Evolutionary conservation across 1,140 invertebrate genomes (phyloP).

Genomic region (Rhagoletis pomonella): DNA sequence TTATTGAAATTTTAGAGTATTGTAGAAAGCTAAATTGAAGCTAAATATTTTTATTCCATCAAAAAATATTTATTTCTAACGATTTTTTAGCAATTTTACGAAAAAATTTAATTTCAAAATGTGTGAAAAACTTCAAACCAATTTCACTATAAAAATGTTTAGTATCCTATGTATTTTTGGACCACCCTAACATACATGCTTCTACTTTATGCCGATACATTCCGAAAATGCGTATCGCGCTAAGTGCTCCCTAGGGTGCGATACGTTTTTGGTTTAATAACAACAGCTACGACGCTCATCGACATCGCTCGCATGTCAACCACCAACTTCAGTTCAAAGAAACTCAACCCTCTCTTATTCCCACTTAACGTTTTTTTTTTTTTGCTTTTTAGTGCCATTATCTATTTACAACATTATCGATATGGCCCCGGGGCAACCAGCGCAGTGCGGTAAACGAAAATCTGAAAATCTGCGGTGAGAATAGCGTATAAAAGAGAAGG

Average conservation of each 20-base stretch:
- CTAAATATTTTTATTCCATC: too few species aligned
- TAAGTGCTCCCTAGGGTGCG: slow-evolving; percentile 73
- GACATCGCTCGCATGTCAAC: background rate
- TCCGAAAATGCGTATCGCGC: slow-evolving; percentile 5
- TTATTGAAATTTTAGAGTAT: too few species aligned
- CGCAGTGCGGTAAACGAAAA: slow-evolving; percentile 5
- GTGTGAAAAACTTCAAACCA: too few species aligned
- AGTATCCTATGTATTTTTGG: too few species aligned
- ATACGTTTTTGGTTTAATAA: slow-evolving; percentile 67
- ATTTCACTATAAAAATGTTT: too few species aligned
- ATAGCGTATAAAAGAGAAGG: slow-evolving; percentile 36
- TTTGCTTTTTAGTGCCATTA: background rate
- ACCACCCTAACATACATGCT: too few species aligned
- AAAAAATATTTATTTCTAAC: too few species aligned
- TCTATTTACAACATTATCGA: slow-evolving; percentile 44
- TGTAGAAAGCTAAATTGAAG: too few species aligned
- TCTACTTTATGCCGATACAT: background rate
- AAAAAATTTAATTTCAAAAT: too few species aligned
- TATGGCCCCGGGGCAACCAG: slow-evolving; percentile 26
- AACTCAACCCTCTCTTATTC: background rate
- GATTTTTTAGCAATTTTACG: too few species aligned
- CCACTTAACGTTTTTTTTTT: background rate
- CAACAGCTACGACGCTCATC: slow-evolving; percentile 6
- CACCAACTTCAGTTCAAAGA: background rate
- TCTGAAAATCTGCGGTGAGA: slow-evolving; percentile 1